A percentile compares a stretch with the other conserved stretches of the same genome.
phyloP scores from a whole-genome alignment of 2,113 vertebrate genomes.

The Rhinolophus ferrumequinum region DNA sequence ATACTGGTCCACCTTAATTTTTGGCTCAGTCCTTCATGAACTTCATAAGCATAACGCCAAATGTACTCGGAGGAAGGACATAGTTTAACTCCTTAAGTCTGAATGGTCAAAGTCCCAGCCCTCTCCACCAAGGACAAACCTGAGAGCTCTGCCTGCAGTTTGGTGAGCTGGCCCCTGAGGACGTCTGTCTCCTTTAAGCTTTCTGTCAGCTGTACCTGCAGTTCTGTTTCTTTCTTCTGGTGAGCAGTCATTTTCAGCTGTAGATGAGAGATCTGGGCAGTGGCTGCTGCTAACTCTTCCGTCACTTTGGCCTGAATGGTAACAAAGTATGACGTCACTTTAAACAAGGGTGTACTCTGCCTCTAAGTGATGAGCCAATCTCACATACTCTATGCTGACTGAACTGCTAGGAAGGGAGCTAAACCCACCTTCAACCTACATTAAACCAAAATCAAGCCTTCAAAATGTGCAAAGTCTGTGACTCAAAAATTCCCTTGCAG shows the following conservation, averaged over 20 bases:
- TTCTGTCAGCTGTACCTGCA: constrained; percentile 88
- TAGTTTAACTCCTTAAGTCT: background rate
- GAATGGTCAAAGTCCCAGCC: background rate
- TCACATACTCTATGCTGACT: background rate
- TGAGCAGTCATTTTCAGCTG: constrained; percentile 92
- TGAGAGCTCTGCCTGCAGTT: constrained; percentile 88
- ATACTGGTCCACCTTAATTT: background rate
- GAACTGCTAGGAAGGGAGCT: background rate
- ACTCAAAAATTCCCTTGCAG: background rate
- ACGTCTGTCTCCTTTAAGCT: constrained; percentile 88
- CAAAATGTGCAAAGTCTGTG: background rate
- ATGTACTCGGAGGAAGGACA: background rate
- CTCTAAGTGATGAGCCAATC: background rate
- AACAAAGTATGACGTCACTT: constrained; percentile 1
- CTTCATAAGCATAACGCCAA: background rate
- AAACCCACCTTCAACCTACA: background rate
- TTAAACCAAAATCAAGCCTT: background rate
- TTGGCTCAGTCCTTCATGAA: background rate
- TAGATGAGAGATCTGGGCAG: constrained; percentile 90
- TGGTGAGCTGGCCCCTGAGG: constrained; percentile 80
- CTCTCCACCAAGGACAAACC: constrained; percentile 83
- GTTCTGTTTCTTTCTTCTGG: constrained; percentile 90
- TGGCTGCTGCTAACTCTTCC: constrained; percentile 91
- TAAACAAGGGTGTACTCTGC: background rate
- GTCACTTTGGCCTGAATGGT: constrained; percentile 90